phyloP scores from a whole-genome alignment of 2,113 vertebrate species.

The Larimichthys polyactis region DNA sequence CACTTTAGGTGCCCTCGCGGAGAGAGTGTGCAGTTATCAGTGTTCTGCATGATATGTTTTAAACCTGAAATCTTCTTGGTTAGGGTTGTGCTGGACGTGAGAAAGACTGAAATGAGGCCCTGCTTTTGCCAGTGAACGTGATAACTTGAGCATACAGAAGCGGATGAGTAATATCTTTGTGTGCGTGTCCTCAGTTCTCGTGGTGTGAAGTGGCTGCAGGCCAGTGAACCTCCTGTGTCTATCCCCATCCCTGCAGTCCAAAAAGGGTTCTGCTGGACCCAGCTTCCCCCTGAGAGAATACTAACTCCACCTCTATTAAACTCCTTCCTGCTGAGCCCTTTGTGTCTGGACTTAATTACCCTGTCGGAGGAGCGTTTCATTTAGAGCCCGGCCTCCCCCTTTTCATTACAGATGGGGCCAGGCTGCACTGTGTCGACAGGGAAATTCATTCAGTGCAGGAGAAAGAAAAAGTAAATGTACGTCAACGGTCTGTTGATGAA shows the following conservation, averaged over 20 bases:
- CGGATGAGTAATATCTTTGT: constrained; percentile 38
- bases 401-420: constrained; percentile 70
- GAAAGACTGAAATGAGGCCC: neutral
- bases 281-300: constrained; percentile 63
- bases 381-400: constrained; percentile 58
- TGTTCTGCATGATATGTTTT: neutral
- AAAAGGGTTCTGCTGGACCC: constrained; percentile 51
- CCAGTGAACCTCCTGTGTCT: constrained; percentile 39
- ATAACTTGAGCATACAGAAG: constrained; percentile 37
- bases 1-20: too few species aligned
- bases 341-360: constrained; percentile 83
- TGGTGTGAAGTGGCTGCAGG: constrained; percentile 45
- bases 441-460: constrained; percentile 57
- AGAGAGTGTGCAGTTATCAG: neutral
- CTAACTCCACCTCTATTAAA: constrained; percentile 74
- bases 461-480: constrained; percentile 64
- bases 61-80: neutral
- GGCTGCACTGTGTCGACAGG: constrained; percentile 24
- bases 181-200: neutral
- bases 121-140: constrained; percentile 6
- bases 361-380: constrained; percentile 72
- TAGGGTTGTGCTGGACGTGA: neutral
- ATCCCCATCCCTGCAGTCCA: constrained; percentile 47
- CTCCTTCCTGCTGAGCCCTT: constrained; percentile 81
- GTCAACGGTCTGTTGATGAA: constrained; percentile 17